Base-by-base conservation (phyloP, 2,113 vertebrate genomes). In the Gila orcuttii region DNA sequence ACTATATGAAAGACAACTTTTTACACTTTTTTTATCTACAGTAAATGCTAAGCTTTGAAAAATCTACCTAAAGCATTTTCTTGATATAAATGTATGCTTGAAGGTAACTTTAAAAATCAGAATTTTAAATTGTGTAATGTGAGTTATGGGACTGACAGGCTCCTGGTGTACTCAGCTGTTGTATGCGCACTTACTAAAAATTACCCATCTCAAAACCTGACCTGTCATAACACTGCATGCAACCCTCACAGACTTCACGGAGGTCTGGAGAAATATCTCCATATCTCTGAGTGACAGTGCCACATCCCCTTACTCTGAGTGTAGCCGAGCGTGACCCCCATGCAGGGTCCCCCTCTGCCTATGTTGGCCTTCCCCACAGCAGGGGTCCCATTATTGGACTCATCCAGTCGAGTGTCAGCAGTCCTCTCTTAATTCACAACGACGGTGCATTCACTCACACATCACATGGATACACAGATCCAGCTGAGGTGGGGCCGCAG, bases 221-320 rank as follows among this genome's bases (percentile, higher is more conserved):
- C 36, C 45, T 55, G 74, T 59, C 76, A 71, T 57, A 83, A 79
- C 62, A 42, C 86, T 50, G 25, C 62, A 79, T 60, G 36, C 47
- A 47, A 47, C 79, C 68, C 9, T 71, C 39, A 66, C 50, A n/a
- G 25, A 76, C 42, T 74, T 86, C 68, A 64, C 83, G 62, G 77
- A 87, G 77, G 79, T 81, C 55, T 81, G 83, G 55, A 88, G 80
- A 83, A 90, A 83, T 85, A 80, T 87, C 79, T 88, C 85, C 83
- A 76, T 88, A 87, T 88, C 79, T 80, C 60, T 85, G 74, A 82
- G 82, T 86, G 86, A 85, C 88, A 86, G 68, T 55, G 60, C 36
- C 50, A 57, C 19, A 21, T 55, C 86, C 82, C 73, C 60, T 76
- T 69, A 36, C 60, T 82, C 76, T 47, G 31, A 82, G 76, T 69